Base-by-base conservation (phyloP, 2,888 invertebrate genomes). In the Platypus cylindrus region DNA sequence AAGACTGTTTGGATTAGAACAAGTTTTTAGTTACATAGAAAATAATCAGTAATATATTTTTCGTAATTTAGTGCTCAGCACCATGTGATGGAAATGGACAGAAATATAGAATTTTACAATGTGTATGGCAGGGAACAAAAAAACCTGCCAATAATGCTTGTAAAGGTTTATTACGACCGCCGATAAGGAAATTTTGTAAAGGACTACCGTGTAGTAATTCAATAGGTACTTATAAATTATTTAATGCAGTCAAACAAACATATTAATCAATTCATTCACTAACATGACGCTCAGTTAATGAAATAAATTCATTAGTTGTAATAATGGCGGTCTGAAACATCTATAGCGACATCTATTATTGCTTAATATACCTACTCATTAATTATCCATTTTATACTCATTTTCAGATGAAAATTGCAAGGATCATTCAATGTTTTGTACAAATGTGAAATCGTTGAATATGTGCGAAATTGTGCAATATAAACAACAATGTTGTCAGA, bases 111-210 rank as follows among this genome's bases (percentile, higher is more conserved):
- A 78, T 83, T 47, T 66, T 95, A 36, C 84, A 85, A 51, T 95
- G 95, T 62, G 86, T 93, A 42, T 97, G 94, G 95, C 79, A 76
- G 49, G 79, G 81, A 4, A 82, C 79, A 13, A 81, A 76, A 48
- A 74, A 74, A 51, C 76, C 87, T 17, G 91, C 91, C 5, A 89
- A 83, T 11, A 79, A 81, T 44, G 84, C 84, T 11, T 95, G 95
- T 60, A 75, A 77, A 46, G 75, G 78, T 40, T 66, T 81, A 47
- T 69, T 74, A 1, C 67, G 86, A 33, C 91, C 91, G 1, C 65
- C 73, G 3, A 83, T 87, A 22, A 74, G 77, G 64, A 79, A 83
- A 56, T 65, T 73, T 17, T 93, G 93, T 61, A 72, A 70, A 50
- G 78, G 80, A 41, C 65, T 70, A 33, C 66, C 75, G 3, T 89